Percentiles rank a stretch among this genome's conserved stretches.
These are phyloP conservation scores for Pomacea canaliculata DNA, from an alignment of 2,888 invertebrate species.

Conservation along the genomic window DNA sequence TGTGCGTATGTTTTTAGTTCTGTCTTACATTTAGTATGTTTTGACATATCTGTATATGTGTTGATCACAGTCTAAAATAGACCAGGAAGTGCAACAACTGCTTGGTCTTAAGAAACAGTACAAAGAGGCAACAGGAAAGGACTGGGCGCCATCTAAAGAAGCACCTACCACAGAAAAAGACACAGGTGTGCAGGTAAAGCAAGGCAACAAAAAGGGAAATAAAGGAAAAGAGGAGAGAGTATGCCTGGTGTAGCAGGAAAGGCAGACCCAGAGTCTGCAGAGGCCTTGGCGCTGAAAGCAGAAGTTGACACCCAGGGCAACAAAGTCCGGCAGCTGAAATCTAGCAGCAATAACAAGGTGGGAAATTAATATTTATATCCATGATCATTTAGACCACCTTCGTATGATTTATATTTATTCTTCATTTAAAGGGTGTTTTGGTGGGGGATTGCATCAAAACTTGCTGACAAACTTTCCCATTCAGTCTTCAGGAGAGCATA, in stretches of 20 bases:
- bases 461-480: too few relatives aligned
- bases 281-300: constrained; percentile 41
- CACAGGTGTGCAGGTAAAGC: background rate
- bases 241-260: constrained; percentile 19
- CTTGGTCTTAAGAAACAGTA: constrained; percentile 82
- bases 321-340: constrained; percentile 79
- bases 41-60: background rate
- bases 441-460: too few relatives aligned
- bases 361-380: constrained; percentile 12
- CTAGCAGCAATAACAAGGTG: constrained; percentile 78
- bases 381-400: background rate
- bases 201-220: background rate
- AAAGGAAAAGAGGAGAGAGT: background rate
- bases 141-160: constrained; percentile 74
- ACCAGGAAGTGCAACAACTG: constrained; percentile 74
- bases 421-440: too few relatives aligned
- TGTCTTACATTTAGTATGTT: too few relatives aligned
- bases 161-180: background rate
- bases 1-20: too few relatives aligned
- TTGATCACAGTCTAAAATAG: constrained; percentile 9
- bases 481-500: too few relatives aligned
- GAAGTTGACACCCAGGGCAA: constrained; percentile 76
- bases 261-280: constrained; percentile 35
- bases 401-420: background rate
- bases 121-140: constrained; percentile 78